These are phyloP conservation scores for Drosophila vallismaia DNA, from an alignment of 2,888 invertebrate genomes.

Conservation along the genomic window DNA sequence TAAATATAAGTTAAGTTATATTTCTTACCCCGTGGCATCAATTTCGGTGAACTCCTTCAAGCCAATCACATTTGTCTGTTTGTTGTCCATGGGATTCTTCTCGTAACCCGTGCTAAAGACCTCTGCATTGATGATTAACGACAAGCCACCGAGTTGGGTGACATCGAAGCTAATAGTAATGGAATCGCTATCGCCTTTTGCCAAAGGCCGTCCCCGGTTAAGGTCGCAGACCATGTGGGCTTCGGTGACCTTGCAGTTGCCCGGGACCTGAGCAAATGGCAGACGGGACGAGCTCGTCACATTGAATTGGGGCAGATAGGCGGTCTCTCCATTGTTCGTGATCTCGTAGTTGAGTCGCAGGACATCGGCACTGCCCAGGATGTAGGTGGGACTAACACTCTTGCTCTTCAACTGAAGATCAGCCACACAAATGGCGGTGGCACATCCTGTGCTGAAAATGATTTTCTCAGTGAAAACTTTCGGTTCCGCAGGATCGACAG, in stretches of 20 bases:
- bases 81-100: slow-evolving; percentile 75
- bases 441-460: slow-evolving; percentile 83
- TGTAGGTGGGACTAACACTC: slow-evolving; percentile 76
- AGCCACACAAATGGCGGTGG: slow-evolving; percentile 82
- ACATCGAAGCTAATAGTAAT: slow-evolving; percentile 81
- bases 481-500: slow-evolving; percentile 82
- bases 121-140: slow-evolving; percentile 78
- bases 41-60: slow-evolving; percentile 82
- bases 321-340: slow-evolving; percentile 84
- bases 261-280: slow-evolving; percentile 81
- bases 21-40: slow-evolving; percentile 81
- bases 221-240: slow-evolving; percentile 80
- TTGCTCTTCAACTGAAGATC: slow-evolving; percentile 80
- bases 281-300: slow-evolving; percentile 83
- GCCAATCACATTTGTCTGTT: slow-evolving; percentile 69
- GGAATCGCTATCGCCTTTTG: slow-evolving; percentile 70
- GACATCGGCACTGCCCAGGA: slow-evolving; percentile 81
- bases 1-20: fast-evolving
- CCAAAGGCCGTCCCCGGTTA: slow-evolving; percentile 80
- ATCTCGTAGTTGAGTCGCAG: slow-evolving; percentile 82
- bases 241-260: slow-evolving; percentile 76
- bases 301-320: slow-evolving; percentile 84
- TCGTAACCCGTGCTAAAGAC: slow-evolving; percentile 83
- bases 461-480: slow-evolving; percentile 80
- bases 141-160: slow-evolving; percentile 75